Percentiles rank a stretch among this genome's conserved stretches.
phyloP scores from a whole-genome alignment of 2,888 invertebrate genomes.

The Eledone cirrhosa region DNA sequence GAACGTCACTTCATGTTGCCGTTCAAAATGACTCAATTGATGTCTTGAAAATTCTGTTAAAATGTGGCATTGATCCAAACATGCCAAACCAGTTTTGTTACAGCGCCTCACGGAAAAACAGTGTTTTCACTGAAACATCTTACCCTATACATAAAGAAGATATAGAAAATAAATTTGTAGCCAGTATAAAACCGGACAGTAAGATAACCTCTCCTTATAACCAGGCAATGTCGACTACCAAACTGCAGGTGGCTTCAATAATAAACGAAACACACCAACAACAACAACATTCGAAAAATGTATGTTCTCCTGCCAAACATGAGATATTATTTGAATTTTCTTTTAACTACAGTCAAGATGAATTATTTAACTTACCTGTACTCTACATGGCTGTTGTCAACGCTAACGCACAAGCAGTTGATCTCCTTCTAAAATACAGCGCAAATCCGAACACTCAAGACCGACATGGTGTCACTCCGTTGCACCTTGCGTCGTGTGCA shows the following conservation, averaged over 20 bases:
- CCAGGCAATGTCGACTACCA: too few relatives aligned
- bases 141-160: too few relatives aligned
- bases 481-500: slow-evolving; percentile 72
- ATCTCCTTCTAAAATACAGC: slow-evolving; percentile 71
- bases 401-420: slow-evolving; percentile 70
- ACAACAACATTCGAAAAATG: too few relatives aligned
- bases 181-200: slow-evolving; percentile 29
- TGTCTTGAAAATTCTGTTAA: slow-evolving; percentile 70
- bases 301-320: neutral
- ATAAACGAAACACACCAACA: too few relatives aligned
- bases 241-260: too few relatives aligned
- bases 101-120: slow-evolving; percentile 33
- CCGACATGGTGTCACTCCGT: slow-evolving; percentile 71
- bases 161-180: neutral
- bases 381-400: slow-evolving; percentile 72
- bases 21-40: slow-evolving; percentile 72
- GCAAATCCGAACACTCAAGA: slow-evolving; percentile 70
- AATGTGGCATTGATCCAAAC: slow-evolving; percentile 72
- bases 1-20: slow-evolving; percentile 72
- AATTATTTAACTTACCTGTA: slow-evolving; percentile 72
- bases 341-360: slow-evolving; percentile 69
- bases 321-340: slow-evolving; percentile 42
- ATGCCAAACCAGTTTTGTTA: slow-evolving; percentile 65
- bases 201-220: slow-evolving; percentile 26
- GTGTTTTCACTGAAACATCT: neutral